A percentile compares a stretch with the other conserved stretches of the same genome.
Conservation (phyloP, 2,113 vertebrate species). For the Hippocampus guttulatus region DNA sequence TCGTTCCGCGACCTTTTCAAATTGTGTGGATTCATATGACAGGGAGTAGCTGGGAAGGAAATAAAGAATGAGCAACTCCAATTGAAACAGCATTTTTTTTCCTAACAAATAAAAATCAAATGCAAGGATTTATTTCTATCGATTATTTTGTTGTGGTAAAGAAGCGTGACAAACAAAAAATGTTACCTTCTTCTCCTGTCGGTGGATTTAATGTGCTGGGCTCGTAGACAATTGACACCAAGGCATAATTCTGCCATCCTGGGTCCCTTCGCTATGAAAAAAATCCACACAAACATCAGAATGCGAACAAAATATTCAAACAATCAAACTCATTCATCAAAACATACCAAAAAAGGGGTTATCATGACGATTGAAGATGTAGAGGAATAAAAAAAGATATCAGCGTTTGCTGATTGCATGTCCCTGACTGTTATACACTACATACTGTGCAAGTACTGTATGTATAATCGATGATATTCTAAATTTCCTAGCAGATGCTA, state of each 20-base stretch:
- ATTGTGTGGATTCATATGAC: fast-evolving
- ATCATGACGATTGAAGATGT: too few species aligned
- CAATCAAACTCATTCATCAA: not conserved
- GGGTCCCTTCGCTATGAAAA: not conserved
- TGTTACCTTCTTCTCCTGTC: not conserved
- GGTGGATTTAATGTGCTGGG: too few species aligned
- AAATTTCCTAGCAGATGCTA: too few species aligned
- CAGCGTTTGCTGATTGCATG: too few species aligned
- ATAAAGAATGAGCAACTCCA: not conserved
- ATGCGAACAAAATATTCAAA: not conserved
- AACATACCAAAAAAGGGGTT: too few species aligned
- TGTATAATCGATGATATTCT: too few species aligned
- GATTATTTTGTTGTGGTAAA: not conserved
- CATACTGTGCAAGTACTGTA: too few species aligned
- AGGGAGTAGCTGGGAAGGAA: not conserved
- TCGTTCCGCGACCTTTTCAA: conserved; percentile 82
- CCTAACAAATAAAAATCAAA: not conserved
- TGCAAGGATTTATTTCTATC: not conserved
- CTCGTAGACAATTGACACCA: not conserved
- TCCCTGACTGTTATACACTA: too few species aligned
- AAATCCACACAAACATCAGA: not conserved
- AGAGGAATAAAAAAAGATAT: too few species aligned
- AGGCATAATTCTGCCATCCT: not conserved
- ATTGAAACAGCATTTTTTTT: too few species aligned
- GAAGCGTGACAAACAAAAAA: not conserved